phyloP scores from a whole-genome alignment of 2,888 invertebrate species.

The Hoplodrina ambigua region DNA sequence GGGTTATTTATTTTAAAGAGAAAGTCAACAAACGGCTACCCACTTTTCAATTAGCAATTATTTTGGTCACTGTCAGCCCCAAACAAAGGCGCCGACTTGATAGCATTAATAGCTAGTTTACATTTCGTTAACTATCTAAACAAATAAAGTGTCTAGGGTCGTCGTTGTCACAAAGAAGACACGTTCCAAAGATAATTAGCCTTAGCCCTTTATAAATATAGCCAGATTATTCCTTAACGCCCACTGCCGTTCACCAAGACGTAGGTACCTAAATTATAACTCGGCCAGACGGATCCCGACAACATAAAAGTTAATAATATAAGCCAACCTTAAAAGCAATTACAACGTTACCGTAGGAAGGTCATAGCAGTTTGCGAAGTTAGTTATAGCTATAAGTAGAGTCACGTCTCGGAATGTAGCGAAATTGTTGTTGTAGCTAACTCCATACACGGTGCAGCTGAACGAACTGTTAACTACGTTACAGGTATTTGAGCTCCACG shows the following conservation, averaged over 20 bases:
- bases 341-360: constrained; percentile 37
- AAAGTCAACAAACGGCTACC: constrained; percentile 6
- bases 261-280: constrained; percentile 11
- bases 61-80: constrained; percentile 15
- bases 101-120: constrained; percentile 14
- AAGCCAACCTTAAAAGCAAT: constrained; percentile 29
- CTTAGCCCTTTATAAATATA: constrained; percentile 15
- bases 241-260: constrained; percentile 21
- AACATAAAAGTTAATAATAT: constrained; percentile 12
- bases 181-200: constrained; percentile 11
- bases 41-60: constrained; percentile 49
- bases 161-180: constrained; percentile 3
- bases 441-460: constrained; percentile 41
- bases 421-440: constrained; percentile 46
- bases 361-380: constrained; percentile 49
- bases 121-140: constrained; percentile 8
- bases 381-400: constrained; percentile 51
- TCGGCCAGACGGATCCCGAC: constrained; percentile 3
- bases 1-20: constrained; percentile 13
- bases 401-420: constrained; percentile 42
- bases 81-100: background rate
- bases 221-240: constrained; percentile 20
- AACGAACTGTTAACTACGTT: constrained; percentile 47
- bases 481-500: constrained; percentile 29
- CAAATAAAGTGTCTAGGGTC: constrained; percentile 13